phyloP scores from a whole-genome alignment of 2,888 invertebrate species.

The Drosophila picticornis region DNA sequence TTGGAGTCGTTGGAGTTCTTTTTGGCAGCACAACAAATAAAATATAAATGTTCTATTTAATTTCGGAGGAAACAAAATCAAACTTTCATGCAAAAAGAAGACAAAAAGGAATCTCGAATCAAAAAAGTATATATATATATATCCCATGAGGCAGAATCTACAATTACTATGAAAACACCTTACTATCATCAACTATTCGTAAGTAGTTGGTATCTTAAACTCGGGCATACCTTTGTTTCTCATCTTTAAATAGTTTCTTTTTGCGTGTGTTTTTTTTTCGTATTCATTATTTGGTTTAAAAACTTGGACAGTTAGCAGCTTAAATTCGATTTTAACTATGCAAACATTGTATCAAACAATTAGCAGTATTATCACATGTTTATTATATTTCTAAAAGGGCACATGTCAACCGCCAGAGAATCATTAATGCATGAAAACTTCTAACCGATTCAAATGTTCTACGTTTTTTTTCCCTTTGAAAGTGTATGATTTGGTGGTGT shows the following conservation, averaged over 20 bases:
- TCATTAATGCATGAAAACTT: slow-evolving; percentile 37
- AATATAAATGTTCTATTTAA: neutral
- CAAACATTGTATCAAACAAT: slow-evolving; percentile 70
- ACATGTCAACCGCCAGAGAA: slow-evolving; percentile 70
- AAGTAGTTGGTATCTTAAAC: neutral
- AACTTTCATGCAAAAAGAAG: neutral
- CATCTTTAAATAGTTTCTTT: neutral
- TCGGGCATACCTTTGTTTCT: neutral
- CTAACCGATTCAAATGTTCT: slow-evolving; percentile 14
- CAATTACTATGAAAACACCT: neutral
- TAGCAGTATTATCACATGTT: slow-evolving; percentile 70
- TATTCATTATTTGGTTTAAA: slow-evolving; percentile 28
- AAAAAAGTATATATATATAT: neutral
- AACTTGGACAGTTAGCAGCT: slow-evolving; percentile 62
- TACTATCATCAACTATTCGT: neutral
- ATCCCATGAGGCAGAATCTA: too few species aligned
- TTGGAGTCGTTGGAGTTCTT: neutral
- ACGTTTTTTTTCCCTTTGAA: neutral
- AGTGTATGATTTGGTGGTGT: neutral
- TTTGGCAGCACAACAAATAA: neutral
- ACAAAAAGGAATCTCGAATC: neutral
- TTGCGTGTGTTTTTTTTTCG: slow-evolving; percentile 8
- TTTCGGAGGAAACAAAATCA: neutral
- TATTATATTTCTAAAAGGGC: slow-evolving; percentile 57
- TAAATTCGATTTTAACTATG: slow-evolving; percentile 70